Conservation (phyloP, 2,888 invertebrate species). For the Calameuta pallipes region DNA sequence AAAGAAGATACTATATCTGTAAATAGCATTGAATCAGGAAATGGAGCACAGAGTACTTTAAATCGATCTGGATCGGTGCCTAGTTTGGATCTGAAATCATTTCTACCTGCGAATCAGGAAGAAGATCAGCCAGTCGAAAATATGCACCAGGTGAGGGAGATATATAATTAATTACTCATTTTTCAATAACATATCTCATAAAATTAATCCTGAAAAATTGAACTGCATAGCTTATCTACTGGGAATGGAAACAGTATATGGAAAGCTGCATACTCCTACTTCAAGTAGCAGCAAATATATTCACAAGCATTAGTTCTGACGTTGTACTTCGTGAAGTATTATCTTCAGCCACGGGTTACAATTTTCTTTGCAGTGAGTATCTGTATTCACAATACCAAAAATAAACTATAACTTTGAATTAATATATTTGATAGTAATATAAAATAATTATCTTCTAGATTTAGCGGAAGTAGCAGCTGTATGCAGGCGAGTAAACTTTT, state of each 20-base stretch:
- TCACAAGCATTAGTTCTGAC: slow-evolving; percentile 69
- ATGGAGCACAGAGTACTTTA: slow-evolving; percentile 47
- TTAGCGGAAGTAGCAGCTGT: slow-evolving; percentile 67
- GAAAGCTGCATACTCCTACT: slow-evolving; percentile 69
- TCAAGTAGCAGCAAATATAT: slow-evolving; percentile 68
- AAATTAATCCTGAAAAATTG: background rate
- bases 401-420: slow-evolving; percentile 7
- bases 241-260: slow-evolving; percentile 66
- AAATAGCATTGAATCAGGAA: slow-evolving; percentile 60
- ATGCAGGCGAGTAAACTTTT: slow-evolving; percentile 65
- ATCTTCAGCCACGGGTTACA: slow-evolving; percentile 68
- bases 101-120: slow-evolving; percentile 55
- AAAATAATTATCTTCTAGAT: slow-evolving; percentile 47
- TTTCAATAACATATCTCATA: background rate
- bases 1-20: slow-evolving; percentile 62
- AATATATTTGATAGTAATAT: background rate
- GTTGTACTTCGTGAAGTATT: slow-evolving; percentile 70
- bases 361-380: slow-evolving; percentile 68
- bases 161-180: background rate
- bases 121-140: slow-evolving; percentile 56
- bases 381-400: background rate
- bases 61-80: slow-evolving; percentile 63
- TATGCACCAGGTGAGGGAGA: slow-evolving; percentile 53
- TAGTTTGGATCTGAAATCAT: slow-evolving; percentile 64
- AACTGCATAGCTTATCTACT: slow-evolving; percentile 54